Conservation (phyloP, 2,888 invertebrate species). For the Acleris sparsana region DNA sequence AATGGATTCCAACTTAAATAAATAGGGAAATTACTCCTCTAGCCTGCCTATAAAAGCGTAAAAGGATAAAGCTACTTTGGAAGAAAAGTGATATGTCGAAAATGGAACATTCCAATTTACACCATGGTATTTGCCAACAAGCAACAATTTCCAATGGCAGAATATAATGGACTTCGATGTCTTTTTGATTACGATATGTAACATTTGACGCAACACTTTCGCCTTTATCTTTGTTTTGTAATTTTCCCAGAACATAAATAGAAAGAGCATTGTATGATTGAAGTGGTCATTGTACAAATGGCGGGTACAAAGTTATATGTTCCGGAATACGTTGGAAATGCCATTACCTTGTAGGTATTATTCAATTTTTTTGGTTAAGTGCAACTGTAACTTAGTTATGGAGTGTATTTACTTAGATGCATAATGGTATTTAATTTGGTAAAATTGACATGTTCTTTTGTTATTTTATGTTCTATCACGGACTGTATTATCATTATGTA, state of each 20-base stretch:
- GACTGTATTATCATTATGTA: no score
- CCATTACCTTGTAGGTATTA: constrained; percentile 1
- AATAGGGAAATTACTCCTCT: no score
- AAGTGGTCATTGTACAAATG: constrained; percentile 15
- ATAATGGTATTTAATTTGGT: constrained; percentile 9
- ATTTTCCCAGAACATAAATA: constrained; percentile 10
- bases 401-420: constrained; percentile 1
- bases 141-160: no score
- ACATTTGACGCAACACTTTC: neutral
- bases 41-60: no score
- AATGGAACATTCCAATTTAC: no score
- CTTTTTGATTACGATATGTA: no score
- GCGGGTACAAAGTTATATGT: neutral
- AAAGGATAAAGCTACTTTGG: no score
- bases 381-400: neutral
- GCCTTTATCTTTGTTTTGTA: constrained; percentile 8
- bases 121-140: no score
- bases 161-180: no score
- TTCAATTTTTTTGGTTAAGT: neutral
- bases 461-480: no score
- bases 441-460: constrained; percentile 18
- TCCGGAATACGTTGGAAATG: neutral
- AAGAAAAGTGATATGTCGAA: no score
- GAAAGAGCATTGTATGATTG: constrained; percentile 17
- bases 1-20: no score